These are phyloP conservation scores for Kradibia gibbosae DNA, from an alignment of 1,140 invertebrate genomes.

Conservation along the genomic window DNA sequence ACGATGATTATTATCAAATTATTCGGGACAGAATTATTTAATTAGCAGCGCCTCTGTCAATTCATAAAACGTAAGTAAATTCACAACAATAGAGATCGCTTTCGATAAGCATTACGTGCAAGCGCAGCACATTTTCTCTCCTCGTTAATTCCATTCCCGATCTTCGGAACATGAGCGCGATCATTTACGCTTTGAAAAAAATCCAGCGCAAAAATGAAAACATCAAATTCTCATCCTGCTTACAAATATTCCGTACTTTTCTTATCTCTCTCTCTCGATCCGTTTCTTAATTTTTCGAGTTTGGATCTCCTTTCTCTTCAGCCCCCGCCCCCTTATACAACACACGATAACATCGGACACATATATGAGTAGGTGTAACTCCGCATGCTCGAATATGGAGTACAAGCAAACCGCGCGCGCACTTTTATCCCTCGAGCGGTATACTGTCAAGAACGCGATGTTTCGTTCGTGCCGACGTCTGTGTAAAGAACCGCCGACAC, in stretches of 20 bases:
- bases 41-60: too few relatives aligned
- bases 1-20: too few relatives aligned
- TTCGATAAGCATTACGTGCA: neutral
- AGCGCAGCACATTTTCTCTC: neutral
- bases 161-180: neutral
- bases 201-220: neutral
- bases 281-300: slow-evolving; percentile 8
- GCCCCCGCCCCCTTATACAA: slow-evolving; percentile 37
- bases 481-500: slow-evolving; percentile 6
- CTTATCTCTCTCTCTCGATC: neutral
- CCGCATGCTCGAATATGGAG: slow-evolving; percentile 16
- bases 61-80: too few relatives aligned
- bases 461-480: slow-evolving; percentile 39
- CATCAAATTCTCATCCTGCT: neutral
- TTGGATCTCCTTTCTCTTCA: neutral
- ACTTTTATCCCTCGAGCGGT: slow-evolving; percentile 35
- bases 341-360: slow-evolving; percentile 36
- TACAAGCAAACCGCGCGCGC: slow-evolving; percentile 1
- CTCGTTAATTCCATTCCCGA: neutral
- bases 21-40: too few relatives aligned
- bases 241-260: neutral
- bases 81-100: neutral
- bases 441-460: slow-evolving; percentile 38
- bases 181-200: neutral
- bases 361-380: slow-evolving; percentile 34